Evolutionary conservation across 2,797 vertebrate species (phyloP).

Genomic region (Esox masquinongy): DNA sequence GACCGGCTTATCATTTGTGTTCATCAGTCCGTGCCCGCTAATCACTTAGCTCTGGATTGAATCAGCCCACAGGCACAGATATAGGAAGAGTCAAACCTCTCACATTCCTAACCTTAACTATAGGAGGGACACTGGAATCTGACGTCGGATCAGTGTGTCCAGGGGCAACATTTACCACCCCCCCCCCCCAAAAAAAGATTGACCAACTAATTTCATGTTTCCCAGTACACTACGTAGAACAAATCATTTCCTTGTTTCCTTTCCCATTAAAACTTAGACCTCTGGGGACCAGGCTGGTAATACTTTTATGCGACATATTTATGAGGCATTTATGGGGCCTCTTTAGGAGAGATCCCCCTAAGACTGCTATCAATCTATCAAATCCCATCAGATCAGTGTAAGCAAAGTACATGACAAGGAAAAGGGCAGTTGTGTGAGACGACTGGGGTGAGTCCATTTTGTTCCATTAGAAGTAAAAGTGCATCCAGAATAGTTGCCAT

Average conservation of each 20-base stretch:
- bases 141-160: no score
- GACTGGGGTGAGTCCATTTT: background rate
- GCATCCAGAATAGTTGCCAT: background rate
- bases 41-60: background rate
- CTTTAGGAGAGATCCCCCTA: background rate
- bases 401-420: background rate
- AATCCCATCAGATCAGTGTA: background rate
- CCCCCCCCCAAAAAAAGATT: background rate
- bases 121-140: background rate
- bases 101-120: background rate
- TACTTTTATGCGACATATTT: background rate
- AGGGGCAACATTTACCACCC: no score
- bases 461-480: background rate
- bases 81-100: background rate
- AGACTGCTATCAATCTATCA: background rate
- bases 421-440: background rate
- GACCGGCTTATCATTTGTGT: background rate
- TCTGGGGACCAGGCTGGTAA: background rate
- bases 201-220: background rate
- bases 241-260: no score
- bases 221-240: background rate
- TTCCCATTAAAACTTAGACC: background rate
- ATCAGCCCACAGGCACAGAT: background rate
- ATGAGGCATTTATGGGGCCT: background rate
- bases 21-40: background rate